These are phyloP conservation scores for Reinhardtius hippoglossoides DNA, from an alignment of 2,113 vertebrate genomes.

Conservation along the genomic window DNA sequence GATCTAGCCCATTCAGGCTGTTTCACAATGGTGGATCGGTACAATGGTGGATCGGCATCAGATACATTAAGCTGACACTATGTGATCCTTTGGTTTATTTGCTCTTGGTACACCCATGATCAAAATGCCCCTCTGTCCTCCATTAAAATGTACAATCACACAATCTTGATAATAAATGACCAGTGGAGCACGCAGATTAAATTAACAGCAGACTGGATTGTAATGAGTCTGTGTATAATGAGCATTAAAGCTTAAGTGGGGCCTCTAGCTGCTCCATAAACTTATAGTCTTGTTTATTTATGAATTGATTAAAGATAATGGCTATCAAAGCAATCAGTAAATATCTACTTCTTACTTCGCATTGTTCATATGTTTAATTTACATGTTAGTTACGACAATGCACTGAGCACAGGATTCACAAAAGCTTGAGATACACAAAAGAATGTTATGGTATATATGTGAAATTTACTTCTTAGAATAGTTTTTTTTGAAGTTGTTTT, in stretches of 20 bases:
- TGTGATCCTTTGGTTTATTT: slow-evolving; percentile 7
- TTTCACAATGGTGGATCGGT: background rate
- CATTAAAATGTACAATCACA: background rate
- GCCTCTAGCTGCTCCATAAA: background rate
- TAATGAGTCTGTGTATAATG: background rate
- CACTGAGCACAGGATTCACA: background rate
- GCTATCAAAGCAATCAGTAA: background rate
- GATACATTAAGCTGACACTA: background rate
- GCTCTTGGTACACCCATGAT: background rate
- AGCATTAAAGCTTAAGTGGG: background rate
- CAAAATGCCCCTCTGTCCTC: background rate
- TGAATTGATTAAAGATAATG: background rate
- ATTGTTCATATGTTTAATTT: background rate
- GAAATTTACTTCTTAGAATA: no score
- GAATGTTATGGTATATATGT: no score
- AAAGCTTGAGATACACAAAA: no score
- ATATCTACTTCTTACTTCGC: background rate
- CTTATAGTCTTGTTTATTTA: background rate
- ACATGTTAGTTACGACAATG: background rate
- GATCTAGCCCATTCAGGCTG: background rate
- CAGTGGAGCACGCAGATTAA: slow-evolving; percentile 5
- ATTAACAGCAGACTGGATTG: background rate
- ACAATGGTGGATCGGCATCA: background rate
- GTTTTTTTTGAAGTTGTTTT: no score
- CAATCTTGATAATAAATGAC: background rate